Conservation (phyloP, 1,140 invertebrate genomes). For the Vanessa tameamea region DNA sequence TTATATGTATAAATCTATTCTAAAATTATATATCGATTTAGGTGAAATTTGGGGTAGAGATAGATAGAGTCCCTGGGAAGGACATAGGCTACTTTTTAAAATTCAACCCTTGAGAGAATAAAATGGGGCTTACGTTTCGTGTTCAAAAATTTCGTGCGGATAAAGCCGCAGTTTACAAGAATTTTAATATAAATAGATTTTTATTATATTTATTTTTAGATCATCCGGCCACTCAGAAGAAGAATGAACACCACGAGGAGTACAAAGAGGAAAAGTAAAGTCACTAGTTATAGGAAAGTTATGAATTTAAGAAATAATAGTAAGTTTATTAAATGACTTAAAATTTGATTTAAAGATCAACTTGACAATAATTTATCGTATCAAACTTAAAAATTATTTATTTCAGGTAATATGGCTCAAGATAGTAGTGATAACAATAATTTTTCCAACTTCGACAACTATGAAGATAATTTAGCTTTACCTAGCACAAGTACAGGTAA, state of each 20-base stretch:
- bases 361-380: no score
- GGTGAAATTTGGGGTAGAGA: no score
- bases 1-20: no score
- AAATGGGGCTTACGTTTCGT: no score
- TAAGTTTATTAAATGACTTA: slow-evolving; percentile 29
- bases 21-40: no score
- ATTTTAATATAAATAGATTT: neutral
- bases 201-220: slow-evolving; percentile 53
- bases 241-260: slow-evolving; percentile 67
- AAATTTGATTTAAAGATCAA: neutral
- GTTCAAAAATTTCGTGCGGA: no score
- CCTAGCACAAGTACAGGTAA: slow-evolving; percentile 83
- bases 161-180: no score
- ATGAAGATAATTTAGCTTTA: slow-evolving; percentile 71
- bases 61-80: no score
- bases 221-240: slow-evolving; percentile 63
- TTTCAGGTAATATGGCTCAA: slow-evolving; percentile 58
- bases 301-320: slow-evolving; percentile 70
- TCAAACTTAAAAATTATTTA: slow-evolving; percentile 11
- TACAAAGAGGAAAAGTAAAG: slow-evolving; percentile 72
- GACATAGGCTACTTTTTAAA: no score
- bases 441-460: slow-evolving; percentile 61
- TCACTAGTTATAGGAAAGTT: slow-evolving; percentile 63
- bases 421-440: slow-evolving; percentile 70
- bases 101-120: no score